Conservation (phyloP, 2,113 vertebrate species). For the Pleuronectes platessa region DNA sequence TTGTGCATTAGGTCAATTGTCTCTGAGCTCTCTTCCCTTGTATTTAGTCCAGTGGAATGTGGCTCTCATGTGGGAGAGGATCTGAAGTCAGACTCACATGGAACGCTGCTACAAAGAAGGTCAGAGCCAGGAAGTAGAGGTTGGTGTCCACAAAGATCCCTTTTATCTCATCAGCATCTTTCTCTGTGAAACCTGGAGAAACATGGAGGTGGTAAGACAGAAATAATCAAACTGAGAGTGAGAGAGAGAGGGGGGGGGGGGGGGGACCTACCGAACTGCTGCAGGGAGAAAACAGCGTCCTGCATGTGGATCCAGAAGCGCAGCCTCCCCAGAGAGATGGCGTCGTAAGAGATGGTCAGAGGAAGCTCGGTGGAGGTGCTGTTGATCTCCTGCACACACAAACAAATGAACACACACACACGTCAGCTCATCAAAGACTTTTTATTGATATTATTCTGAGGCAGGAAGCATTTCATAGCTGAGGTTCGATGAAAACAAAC, state of each 20-base stretch:
- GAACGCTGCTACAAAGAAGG: conserved; percentile 97
- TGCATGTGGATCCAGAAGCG: conserved; percentile 99
- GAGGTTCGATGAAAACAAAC: background rate
- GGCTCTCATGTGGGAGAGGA: background rate
- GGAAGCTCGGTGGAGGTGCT: conserved; percentile 89
- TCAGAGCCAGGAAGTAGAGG: conserved; percentile 94
- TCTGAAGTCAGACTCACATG: conserved; percentile 84
- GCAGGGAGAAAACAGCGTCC: conserved; percentile 94
- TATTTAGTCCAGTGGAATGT: background rate
- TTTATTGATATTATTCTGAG: background rate
- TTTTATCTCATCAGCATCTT: conserved; percentile 97
- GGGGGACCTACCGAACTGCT: conserved; percentile 90
- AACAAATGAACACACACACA: conserved; percentile 3
- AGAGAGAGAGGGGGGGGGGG: background rate
- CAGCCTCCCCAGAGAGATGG: conserved; percentile 94
- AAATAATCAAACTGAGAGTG: too few species aligned
- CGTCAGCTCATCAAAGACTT: background rate
- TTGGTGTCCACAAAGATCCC: conserved; percentile 99
- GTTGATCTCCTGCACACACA: conserved; percentile 90
- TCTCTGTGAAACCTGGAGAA: conserved; percentile 93
- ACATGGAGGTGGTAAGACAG: background rate
- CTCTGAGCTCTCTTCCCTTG: too few species aligned
- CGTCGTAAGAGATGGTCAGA: conserved; percentile 93
- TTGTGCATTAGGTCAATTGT: too few species aligned
- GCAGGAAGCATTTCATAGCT: background rate